Percentiles rank a stretch among this genome's conserved stretches.
These are phyloP conservation scores for Aythya fuligula DNA, from an alignment of 2,797 vertebrate genomes.

Conservation along the genomic window DNA sequence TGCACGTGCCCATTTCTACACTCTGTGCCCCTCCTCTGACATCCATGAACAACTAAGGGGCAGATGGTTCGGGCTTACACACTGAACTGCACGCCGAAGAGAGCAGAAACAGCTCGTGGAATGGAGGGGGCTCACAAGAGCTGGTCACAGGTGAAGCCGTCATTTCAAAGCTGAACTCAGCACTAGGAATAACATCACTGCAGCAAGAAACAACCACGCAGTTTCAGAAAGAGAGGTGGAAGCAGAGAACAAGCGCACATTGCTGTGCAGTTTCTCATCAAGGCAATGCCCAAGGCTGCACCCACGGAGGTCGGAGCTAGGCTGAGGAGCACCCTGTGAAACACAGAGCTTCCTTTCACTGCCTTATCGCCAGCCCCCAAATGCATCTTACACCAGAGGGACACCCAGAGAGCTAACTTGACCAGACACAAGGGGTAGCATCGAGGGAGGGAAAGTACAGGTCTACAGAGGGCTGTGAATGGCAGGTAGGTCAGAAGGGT, in stretches of 20 bases:
- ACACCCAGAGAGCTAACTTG: not conserved
- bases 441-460: too few relatives aligned
- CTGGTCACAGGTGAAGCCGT: not conserved
- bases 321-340: not conserved
- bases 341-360: not conserved
- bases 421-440: not conserved
- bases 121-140: not conserved
- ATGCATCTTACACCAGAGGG: not conserved
- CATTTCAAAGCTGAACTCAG: not conserved
- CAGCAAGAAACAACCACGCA: not conserved
- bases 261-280: not conserved
- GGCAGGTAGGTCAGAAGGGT: not conserved
- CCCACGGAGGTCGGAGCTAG: accelerated
- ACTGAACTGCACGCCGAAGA: not conserved
- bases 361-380: not conserved
- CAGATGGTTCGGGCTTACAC: not conserved
- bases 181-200: not conserved
- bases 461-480: not conserved
- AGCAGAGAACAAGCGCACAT: not conserved
- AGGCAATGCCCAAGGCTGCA: not conserved
- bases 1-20: not conserved
- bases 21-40: not conserved
- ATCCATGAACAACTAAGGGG: not conserved
- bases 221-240: not conserved
- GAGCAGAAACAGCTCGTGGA: not conserved